phyloP scores from a whole-genome alignment of 2,888 invertebrate genomes.

The Scaptomyza parva region DNA sequence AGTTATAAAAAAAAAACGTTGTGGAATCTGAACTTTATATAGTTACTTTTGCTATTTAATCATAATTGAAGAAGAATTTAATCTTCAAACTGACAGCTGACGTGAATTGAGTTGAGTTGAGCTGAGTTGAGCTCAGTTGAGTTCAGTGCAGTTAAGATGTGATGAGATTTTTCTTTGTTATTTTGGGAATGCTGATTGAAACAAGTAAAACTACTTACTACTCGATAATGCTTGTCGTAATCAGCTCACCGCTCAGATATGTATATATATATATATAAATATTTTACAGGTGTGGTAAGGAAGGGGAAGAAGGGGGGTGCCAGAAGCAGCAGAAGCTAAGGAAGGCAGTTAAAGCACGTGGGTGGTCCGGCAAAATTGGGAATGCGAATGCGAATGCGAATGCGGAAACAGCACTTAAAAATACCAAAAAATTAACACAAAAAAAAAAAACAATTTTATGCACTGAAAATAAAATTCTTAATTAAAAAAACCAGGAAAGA shows the following conservation, averaged over 20 bases:
- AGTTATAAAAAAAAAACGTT: no score
- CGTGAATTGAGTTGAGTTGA: background rate
- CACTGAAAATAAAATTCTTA: no score
- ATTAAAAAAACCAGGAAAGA: no score
- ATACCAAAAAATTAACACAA: slow-evolving; percentile 25
- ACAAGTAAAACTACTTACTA: slow-evolving; percentile 13
- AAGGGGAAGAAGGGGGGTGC: background rate
- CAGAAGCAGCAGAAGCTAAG: no score
- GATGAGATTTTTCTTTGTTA: no score
- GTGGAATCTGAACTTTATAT: no score
- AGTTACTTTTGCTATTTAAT: no score
- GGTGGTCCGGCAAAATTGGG: slow-evolving; percentile 59
- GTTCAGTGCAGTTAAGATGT: background rate
- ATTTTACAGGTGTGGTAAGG: slow-evolving; percentile 13
- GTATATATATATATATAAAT: background rate
- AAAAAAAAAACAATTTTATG: background rate
- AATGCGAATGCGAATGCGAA: slow-evolving; percentile 61
- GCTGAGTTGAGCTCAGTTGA: background rate
- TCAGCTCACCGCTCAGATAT: no score
- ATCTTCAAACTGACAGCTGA: slow-evolving; percentile 35
- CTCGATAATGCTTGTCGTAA: slow-evolving; percentile 17
- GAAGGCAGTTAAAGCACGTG: slow-evolving; percentile 48
- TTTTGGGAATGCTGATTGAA: no score
- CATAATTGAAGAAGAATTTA: slow-evolving; percentile 21
- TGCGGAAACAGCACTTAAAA: slow-evolving; percentile 68